These are phyloP conservation scores for Philereme transversata DNA, from an alignment of 2,888 invertebrate genomes.

Conservation along the genomic window DNA sequence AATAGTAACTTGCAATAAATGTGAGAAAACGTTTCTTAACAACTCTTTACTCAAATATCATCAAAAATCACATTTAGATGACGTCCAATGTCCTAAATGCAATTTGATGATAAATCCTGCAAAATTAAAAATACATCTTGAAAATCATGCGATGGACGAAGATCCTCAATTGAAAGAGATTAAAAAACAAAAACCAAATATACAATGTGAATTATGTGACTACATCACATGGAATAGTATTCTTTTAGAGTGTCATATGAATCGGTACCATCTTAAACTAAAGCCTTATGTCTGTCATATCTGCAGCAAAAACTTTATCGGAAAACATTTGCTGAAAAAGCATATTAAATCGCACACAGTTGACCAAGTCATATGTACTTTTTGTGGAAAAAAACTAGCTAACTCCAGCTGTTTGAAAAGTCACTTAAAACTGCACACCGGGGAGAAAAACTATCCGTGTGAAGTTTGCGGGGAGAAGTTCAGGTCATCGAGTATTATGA, in stretches of 20 bases:
- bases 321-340: conserved; percentile 17
- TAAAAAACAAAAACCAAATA: not conserved
- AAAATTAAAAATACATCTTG: not conserved
- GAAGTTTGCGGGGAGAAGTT: conserved; percentile 7
- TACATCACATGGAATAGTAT: conserved; percentile 9
- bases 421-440: conserved; percentile 5
- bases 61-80: not conserved
- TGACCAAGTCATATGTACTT: not conserved
- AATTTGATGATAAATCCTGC: not conserved
- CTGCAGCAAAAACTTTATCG: conserved; percentile 47
- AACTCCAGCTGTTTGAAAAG: not conserved
- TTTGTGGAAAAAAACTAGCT: not conserved
- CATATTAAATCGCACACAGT: not conserved
- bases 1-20: not conserved
- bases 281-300: conserved; percentile 49
- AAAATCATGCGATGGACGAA: not conserved
- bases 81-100: not conserved
- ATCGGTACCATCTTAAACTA: conserved; percentile 51
- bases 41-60: not conserved
- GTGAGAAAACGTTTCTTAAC: not conserved
- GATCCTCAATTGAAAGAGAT: not conserved
- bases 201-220: conserved; percentile 5
- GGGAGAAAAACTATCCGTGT: conserved; percentile 9
- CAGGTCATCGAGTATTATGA: conserved; percentile 6
- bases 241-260: conserved; percentile 51